phyloP scores from a whole-genome alignment of 2,888 invertebrate species.

The Sericinus montela region DNA sequence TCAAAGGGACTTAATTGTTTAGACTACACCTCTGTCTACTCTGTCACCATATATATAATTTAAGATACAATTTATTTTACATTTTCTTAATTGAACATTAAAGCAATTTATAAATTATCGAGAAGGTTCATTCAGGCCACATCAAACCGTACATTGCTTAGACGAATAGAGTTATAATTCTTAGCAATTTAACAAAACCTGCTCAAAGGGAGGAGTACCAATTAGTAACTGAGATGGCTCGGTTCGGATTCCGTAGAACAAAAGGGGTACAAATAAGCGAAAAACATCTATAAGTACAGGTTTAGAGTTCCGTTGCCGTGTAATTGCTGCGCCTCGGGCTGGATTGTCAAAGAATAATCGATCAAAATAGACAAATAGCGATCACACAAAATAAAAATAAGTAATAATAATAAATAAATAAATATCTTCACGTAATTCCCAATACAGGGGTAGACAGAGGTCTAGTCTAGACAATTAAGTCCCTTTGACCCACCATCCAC shows the following conservation, averaged over 20 bases:
- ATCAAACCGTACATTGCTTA: slow-evolving; percentile 17
- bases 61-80: background rate
- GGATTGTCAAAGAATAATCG: slow-evolving; percentile 32
- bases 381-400: too few species aligned
- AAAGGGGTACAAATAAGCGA: slow-evolving; percentile 57
- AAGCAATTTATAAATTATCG: background rate
- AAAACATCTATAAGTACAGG: slow-evolving; percentile 61
- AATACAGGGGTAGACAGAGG: too few species aligned
- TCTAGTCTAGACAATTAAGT: too few species aligned
- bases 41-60: too few species aligned
- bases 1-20: too few species aligned
- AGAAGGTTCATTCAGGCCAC: background rate
- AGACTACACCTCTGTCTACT: too few species aligned
- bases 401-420: too few species aligned
- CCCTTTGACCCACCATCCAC: too few species aligned
- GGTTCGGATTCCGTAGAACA: slow-evolving; percentile 51
- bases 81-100: background rate
- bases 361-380: too few species aligned
- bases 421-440: too few species aligned
- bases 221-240: slow-evolving; percentile 64
- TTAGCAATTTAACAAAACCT: slow-evolving; percentile 39
- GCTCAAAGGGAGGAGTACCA: slow-evolving; percentile 50
- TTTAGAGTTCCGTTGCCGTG: slow-evolving; percentile 57
- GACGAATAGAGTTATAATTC: slow-evolving; percentile 35
- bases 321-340: slow-evolving; percentile 64